A percentile compares a stretch with the other conserved stretches of the same genome.
phyloP scores from a whole-genome alignment of 2,113 vertebrate species.

The Onychorhynchus coronatus region DNA sequence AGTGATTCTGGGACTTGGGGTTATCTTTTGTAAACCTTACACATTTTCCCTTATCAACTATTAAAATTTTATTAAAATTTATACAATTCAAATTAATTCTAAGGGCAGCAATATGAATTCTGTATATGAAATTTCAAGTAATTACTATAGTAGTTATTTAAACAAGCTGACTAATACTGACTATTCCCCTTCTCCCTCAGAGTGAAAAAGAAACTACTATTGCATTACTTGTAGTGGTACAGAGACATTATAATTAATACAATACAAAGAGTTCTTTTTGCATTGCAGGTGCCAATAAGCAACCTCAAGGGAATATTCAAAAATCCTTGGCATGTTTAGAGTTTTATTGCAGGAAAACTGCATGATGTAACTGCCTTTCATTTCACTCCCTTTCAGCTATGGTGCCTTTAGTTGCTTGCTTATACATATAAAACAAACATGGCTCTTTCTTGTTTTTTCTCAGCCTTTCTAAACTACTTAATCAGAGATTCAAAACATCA shows the following conservation, averaged over 20 bases:
- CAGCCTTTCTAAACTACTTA: not conserved
- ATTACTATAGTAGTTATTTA: not conserved
- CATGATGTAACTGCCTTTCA: not conserved
- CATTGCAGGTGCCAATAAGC: conserved; percentile 37
- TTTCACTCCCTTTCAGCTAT: not conserved
- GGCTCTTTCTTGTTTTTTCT: not conserved
- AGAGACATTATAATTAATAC: not conserved
- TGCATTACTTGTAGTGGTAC: not conserved
- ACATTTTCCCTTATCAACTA: not conserved
- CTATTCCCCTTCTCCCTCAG: not conserved
- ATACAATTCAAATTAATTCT: not conserved
- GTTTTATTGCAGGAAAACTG: conserved; percentile 21
- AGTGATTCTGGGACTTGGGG: not conserved
- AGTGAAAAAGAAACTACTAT: not conserved
- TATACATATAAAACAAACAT: not conserved
- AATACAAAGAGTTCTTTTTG: conserved; percentile 25
- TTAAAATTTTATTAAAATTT: not conserved
- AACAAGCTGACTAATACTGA: not conserved
- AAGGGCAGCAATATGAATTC: not conserved
- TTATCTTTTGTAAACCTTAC: not conserved
- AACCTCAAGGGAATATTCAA: not conserved
- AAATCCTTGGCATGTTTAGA: not conserved
- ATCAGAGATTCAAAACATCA: not conserved
- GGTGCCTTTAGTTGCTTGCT: not conserved
- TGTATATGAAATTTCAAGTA: not conserved